Evolutionary conservation across 1,140 invertebrate genomes (phyloP).

Genomic region (Rhopalosiphum maidis): DNA sequence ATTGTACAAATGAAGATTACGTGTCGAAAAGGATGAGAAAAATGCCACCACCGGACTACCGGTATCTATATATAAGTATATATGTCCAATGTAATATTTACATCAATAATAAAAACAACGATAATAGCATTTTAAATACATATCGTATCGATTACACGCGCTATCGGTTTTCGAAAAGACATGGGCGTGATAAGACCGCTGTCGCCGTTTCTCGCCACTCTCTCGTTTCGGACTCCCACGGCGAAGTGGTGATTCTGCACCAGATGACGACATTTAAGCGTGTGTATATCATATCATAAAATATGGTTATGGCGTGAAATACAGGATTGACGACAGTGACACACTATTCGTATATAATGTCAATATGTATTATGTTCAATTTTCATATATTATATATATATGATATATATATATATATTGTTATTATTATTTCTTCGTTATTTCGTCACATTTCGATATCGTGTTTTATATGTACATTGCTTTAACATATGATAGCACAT

Average conservation of each 20-base stretch:
- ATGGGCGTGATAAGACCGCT: neutral
- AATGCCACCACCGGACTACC: neutral
- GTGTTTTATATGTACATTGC: neutral
- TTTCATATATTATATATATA: too few species aligned
- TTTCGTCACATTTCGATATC: neutral
- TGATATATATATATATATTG: neutral
- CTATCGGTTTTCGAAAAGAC: constrained; percentile 30
- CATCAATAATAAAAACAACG: neutral
- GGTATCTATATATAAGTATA: neutral
- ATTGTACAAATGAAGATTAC: neutral
- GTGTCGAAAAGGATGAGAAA: neutral
- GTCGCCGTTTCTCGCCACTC: neutral
- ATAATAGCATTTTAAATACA: neutral
- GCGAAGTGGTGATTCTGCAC: neutral
- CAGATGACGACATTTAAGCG: neutral
- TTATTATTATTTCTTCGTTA: neutral
- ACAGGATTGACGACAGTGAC: neutral
- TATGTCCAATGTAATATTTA: neutral
- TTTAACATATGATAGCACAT: neutral
- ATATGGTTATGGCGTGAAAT: neutral
- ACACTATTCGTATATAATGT: neutral
- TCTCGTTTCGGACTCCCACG: constrained; percentile 25
- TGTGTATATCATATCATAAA: neutral
- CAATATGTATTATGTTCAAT: neutral
- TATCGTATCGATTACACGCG: neutral